Conservation (phyloP, 2,113 vertebrate species). For the Leptosomus discolor region DNA sequence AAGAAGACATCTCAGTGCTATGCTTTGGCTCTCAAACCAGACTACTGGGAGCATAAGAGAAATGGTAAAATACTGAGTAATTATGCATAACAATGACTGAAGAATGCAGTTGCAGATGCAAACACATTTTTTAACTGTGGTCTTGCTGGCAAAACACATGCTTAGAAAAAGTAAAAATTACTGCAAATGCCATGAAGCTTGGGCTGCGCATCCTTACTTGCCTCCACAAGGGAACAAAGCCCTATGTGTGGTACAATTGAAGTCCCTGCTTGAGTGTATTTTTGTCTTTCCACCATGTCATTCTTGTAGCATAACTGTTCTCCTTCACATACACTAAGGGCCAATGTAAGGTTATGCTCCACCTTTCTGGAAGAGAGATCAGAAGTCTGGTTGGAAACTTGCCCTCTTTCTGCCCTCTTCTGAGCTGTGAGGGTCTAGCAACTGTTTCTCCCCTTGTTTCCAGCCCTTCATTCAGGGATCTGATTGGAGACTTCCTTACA, state of each 20-base stretch:
- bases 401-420: neutral
- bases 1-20: neutral
- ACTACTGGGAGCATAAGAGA: neutral
- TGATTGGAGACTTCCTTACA: neutral
- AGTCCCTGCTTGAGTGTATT: neutral
- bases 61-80: neutral
- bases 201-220: neutral
- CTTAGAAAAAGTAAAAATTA: neutral
- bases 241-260: neutral
- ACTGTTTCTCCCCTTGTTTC: neutral
- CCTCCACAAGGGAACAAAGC: rapidly evolving
- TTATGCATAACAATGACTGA: neutral
- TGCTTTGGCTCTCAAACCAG: neutral
- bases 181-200: neutral
- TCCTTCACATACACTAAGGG: neutral
- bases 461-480: neutral
- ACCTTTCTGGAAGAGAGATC: neutral
- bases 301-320: neutral
- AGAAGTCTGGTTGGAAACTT: neutral
- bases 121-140: neutral
- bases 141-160: neutral
- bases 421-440: neutral
- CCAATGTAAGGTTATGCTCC: neutral
- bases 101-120: neutral
- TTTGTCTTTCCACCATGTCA: neutral